A percentile compares a stretch with the other conserved stretches of the same genome.
phyloP scores from a whole-genome alignment of 2,797 vertebrate species.

The Karalla daura region DNA sequence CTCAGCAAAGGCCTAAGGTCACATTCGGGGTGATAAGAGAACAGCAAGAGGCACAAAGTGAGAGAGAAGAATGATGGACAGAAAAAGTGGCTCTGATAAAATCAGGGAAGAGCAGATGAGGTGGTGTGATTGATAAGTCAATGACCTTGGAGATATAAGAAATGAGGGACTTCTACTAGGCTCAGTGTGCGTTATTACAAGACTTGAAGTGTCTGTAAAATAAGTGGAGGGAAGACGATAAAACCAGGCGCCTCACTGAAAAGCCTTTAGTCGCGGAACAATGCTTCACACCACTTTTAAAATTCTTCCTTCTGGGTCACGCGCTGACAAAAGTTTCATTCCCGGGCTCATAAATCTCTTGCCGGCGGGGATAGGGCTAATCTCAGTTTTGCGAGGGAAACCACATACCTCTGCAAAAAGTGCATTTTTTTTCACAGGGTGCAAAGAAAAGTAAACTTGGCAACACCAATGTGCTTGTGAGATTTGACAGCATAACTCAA shows the following conservation, averaged over 20 bases:
- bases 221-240: constrained; percentile 1
- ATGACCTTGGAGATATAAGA: constrained; percentile 44
- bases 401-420: constrained; percentile 36
- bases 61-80: background rate
- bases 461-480: constrained; percentile 25
- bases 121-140: constrained; percentile 15
- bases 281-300: constrained; percentile 21
- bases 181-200: background rate
- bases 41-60: background rate
- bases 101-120: constrained; percentile 13
- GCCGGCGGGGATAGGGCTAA: constrained; percentile 16
- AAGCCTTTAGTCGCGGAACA: constrained; percentile 4
- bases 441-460: constrained; percentile 33
- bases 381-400: constrained; percentile 33
- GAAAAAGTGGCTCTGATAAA: constrained; percentile 7
- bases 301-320: constrained; percentile 28
- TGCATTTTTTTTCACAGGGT: background rate
- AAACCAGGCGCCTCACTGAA: background rate
- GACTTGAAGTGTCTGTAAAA: constrained; percentile 9
- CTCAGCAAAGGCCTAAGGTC: background rate
- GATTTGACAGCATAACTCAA: constrained; percentile 24
- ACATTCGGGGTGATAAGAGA: background rate
- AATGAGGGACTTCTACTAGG: background rate
- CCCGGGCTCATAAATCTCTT: constrained; percentile 41
- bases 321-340: constrained; percentile 35